These are phyloP conservation scores for Oegoconia quadripuncta DNA, from an alignment of 2,888 invertebrate genomes.

Conservation along the genomic window DNA sequence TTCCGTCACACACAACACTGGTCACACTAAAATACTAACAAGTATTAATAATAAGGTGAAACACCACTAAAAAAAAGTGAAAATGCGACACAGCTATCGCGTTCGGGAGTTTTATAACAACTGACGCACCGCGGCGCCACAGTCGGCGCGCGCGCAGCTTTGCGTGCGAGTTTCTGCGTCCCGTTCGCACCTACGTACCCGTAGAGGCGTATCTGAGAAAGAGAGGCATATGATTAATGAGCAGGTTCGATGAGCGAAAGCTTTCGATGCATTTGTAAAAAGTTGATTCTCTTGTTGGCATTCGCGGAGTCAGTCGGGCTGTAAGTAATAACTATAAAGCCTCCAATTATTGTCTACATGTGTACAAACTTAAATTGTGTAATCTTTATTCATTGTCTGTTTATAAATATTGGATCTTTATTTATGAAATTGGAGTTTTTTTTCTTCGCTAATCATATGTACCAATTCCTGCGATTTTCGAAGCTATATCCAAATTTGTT, in stretches of 20 bases:
- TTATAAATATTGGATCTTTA: no score
- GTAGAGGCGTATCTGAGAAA: conserved; percentile 32
- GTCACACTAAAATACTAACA: no score
- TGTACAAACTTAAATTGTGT: no score
- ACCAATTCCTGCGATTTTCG: no score
- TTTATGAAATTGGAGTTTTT: no score
- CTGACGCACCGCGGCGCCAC: conserved; percentile 44
- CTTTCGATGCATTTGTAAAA: conserved; percentile 34
- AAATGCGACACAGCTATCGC: conserved; percentile 6
- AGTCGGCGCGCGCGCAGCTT: conserved; percentile 27
- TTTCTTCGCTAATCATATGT: no score
- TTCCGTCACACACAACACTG: no score
- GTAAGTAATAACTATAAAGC: no score
- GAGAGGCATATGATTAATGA: conserved; percentile 38
- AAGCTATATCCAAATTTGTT: no score
- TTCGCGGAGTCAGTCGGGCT: conserved; percentile 4
- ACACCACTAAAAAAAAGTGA: conserved; percentile 7
- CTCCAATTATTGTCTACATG: no score
- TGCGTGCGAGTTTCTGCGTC: conserved; percentile 10
- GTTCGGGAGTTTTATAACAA: conserved; percentile 29
- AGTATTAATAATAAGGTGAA: conserved; percentile 1
- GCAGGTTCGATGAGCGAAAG: conserved; percentile 40
- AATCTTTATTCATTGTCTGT: no score
- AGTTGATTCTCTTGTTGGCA: conserved; percentile 34
- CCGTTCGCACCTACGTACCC: conserved; percentile 12